phyloP scores from a whole-genome alignment of 2,888 invertebrate species.

The Ormyrus pomaceus region DNA sequence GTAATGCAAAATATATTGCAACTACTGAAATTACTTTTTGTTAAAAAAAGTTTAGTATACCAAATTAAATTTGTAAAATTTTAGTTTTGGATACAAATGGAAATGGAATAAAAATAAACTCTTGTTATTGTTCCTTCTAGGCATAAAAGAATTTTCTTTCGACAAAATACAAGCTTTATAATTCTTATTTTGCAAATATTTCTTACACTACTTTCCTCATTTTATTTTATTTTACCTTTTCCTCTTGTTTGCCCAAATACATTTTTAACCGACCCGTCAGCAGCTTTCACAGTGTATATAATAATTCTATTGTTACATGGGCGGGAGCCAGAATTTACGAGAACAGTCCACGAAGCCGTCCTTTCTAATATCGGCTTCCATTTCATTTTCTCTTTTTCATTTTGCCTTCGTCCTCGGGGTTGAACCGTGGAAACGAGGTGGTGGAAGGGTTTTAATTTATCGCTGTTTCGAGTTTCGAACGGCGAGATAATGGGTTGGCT shows the following conservation, averaged over 20 bases:
- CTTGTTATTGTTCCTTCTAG: too few relatives aligned
- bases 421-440: background rate
- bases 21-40: too few relatives aligned
- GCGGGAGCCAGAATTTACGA: constrained; percentile 16
- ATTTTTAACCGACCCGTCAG: too few relatives aligned
- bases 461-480: constrained; percentile 34
- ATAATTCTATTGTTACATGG: constrained; percentile 20
- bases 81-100: too few relatives aligned
- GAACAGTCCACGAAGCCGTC: background rate
- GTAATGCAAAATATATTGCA: too few relatives aligned
- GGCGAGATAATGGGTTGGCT: constrained; percentile 2
- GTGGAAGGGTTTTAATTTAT: constrained; percentile 29
- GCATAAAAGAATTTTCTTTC: too few relatives aligned
- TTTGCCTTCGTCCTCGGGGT: background rate
- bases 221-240: background rate
- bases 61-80: too few relatives aligned
- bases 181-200: too few relatives aligned
- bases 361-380: background rate
- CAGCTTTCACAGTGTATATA: background rate
- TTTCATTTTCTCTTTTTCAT: constrained; percentile 26
- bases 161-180: too few relatives aligned
- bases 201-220: too few relatives aligned
- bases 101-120: too few relatives aligned
- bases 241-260: background rate
- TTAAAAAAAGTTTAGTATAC: too few relatives aligned